These are phyloP conservation scores for Carlito syrichta DNA, from an alignment of 2,113 vertebrate species.

Conservation along the genomic window DNA sequence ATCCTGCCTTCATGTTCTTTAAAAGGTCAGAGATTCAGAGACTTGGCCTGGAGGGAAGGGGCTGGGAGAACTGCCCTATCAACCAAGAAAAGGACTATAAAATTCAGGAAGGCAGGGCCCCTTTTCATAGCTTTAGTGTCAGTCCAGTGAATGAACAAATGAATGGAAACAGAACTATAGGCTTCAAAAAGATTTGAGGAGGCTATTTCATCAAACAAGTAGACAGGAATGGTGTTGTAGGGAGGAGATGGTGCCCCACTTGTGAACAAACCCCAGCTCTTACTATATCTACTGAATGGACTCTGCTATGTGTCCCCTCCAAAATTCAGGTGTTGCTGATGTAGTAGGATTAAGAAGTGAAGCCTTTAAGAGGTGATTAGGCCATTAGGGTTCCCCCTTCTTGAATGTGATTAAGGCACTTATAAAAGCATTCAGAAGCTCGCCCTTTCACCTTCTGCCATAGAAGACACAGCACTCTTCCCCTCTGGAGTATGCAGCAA, in stretches of 20 bases:
- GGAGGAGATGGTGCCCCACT: not conserved
- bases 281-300: not conserved
- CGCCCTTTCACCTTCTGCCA: not conserved
- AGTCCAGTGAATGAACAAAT: not conserved
- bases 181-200: not conserved
- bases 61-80: no score
- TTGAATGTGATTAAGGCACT: not conserved
- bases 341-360: not conserved
- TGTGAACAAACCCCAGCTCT: not conserved
- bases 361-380: not conserved
- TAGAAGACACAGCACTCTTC: not conserved
- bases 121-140: not conserved
- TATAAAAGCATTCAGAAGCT: not conserved
- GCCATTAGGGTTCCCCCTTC: not conserved
- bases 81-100: not conserved
- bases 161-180: no score
- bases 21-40: not conserved
- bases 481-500: not conserved
- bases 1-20: not conserved
- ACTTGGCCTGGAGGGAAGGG: not conserved
- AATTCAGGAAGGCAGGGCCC: not conserved
- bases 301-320: not conserved
- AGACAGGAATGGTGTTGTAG: not conserved
- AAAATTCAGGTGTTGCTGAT: not conserved
- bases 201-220: not conserved